phyloP scores from a whole-genome alignment of 2,113 vertebrate species.

The Theropithecus gelada region DNA sequence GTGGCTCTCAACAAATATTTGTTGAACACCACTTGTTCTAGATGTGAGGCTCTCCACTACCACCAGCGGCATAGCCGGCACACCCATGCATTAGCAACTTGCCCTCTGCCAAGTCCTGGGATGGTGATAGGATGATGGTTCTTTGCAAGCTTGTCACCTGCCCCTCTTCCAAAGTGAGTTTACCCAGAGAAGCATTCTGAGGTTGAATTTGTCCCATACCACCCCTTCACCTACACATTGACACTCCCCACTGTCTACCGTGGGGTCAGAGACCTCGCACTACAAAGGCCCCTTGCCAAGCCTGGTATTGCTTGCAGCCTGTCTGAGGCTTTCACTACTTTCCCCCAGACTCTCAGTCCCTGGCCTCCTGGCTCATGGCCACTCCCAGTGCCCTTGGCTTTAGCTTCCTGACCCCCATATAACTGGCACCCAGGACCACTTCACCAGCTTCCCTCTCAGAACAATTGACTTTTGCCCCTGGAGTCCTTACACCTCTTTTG shows the following conservation, averaged over 20 bases:
- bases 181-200: background rate
- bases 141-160: background rate
- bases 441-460: background rate
- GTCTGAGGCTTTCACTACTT: background rate
- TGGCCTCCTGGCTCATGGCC: background rate
- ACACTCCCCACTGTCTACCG: background rate
- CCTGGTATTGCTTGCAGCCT: background rate
- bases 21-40: background rate
- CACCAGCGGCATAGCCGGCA: background rate
- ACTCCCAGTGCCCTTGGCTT: background rate
- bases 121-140: background rate
- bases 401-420: background rate
- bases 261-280: background rate
- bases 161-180: background rate
- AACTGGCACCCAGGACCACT: background rate
- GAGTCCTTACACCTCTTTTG: background rate
- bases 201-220: background rate
- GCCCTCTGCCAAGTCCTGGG: background rate
- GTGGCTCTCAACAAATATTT: background rate
- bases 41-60: background rate
- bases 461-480: background rate
- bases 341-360: fast-evolving
- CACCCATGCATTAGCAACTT: background rate
- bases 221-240: background rate
- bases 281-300: background rate